These are phyloP conservation scores for Hystrix brachyura DNA, from an alignment of 2,113 vertebrate genomes.

Conservation along the genomic window DNA sequence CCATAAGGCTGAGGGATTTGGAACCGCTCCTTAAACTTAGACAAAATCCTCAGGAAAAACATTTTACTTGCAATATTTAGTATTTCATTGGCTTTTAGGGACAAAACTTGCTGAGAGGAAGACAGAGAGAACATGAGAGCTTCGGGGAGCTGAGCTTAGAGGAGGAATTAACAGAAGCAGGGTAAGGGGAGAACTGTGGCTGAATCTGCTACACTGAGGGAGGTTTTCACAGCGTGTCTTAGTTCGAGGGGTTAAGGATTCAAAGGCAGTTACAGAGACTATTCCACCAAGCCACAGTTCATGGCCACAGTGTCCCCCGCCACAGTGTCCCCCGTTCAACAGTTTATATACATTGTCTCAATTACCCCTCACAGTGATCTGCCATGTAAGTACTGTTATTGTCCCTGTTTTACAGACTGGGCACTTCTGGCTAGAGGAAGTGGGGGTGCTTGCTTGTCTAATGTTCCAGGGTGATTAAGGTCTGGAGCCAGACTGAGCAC, in stretches of 20 bases:
- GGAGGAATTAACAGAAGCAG: neutral
- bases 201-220: neutral
- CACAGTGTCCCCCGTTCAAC: neutral
- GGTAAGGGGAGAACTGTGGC: neutral
- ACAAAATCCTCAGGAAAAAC: neutral
- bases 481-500: neutral
- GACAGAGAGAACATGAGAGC: neutral
- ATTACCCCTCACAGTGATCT: neutral
- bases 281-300: rapidly evolving
- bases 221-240: neutral
- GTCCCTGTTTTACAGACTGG: neutral
- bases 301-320: neutral
- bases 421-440: neutral
- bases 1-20: neutral
- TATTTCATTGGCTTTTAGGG: neutral
- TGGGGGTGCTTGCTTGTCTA: too few species aligned
- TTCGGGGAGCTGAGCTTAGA: neutral
- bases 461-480: neutral
- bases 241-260: neutral
- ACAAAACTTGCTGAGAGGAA: neutral
- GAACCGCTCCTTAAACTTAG: neutral
- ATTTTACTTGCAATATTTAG: neutral
- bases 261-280: neutral
- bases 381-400: too few species aligned
- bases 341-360: neutral